Evolutionary conservation across 2,113 vertebrate genomes (phyloP).

Genomic region (Carassius carassius): DNA sequence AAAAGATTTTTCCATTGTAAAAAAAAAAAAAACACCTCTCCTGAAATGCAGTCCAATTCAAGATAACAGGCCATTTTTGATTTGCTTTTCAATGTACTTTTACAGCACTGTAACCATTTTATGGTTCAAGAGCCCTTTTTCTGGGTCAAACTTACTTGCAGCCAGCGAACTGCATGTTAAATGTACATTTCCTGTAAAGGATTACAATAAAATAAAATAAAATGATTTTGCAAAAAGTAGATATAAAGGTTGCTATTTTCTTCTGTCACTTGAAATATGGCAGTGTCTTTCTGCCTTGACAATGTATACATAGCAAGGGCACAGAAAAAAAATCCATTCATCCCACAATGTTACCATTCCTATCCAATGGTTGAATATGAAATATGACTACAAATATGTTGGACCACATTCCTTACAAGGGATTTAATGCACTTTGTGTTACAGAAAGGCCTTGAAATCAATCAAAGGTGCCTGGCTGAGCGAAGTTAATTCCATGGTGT

Average conservation of each 20-base stretch:
- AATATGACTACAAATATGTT: slow-evolving; percentile 45
- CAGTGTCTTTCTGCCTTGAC: slow-evolving; percentile 1
- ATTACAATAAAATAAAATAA: neutral
- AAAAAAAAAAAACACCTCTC: slow-evolving; percentile 37
- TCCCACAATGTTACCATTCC: slow-evolving; percentile 55
- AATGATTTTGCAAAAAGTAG: neutral
- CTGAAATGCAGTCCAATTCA: slow-evolving; percentile 35
- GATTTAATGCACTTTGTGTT: slow-evolving; percentile 43
- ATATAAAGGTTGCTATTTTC: neutral
- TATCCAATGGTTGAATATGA: slow-evolving; percentile 62
- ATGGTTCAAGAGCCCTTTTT: slow-evolving; percentile 40
- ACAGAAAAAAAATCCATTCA: slow-evolving; percentile 61
- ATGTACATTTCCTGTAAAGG: neutral
- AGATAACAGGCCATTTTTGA: slow-evolving; percentile 14
- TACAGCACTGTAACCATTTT: slow-evolving; percentile 48
- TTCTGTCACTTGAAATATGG: neutral
- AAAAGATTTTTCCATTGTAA: slow-evolving; percentile 61
- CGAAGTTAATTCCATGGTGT: slow-evolving; percentile 61
- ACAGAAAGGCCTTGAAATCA: slow-evolving; percentile 69
- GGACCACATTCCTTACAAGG: slow-evolving; percentile 56
- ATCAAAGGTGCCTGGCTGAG: slow-evolving; percentile 61
- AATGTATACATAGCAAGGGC: slow-evolving; percentile 62
- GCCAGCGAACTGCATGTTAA: neutral
- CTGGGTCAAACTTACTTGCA: slow-evolving; percentile 32
- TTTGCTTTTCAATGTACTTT: slow-evolving; percentile 26